Base-by-base conservation (phyloP, 2,888 invertebrate species). In the Tiphia femorata region DNA sequence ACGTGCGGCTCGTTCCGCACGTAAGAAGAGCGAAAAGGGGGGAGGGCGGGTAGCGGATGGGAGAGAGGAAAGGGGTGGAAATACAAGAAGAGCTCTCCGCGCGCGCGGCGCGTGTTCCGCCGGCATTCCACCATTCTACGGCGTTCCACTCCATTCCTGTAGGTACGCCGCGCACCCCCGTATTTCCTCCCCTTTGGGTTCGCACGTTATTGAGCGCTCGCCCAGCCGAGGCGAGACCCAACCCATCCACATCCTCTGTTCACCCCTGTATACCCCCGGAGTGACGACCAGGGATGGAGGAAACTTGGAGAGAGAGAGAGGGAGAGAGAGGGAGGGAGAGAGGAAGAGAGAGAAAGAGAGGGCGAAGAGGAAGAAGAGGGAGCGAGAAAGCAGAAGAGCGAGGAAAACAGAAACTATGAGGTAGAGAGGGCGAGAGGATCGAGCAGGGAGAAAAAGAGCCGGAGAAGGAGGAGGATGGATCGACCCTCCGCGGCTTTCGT, bases 201-300 rank as follows among this genome's bases (percentile, higher is more conserved):
- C 86, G 86, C 87, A 87, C 87, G 85, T 87, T 87, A 87, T 87
- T 87, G 87, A 87, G 86, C 87, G 86, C 85, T 85, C 84, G 86
- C 82, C 86, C 85, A 86, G 86, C 85, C 85, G 86, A 85, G 86
- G 86, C 85, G 85, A 85, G 85, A 86, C 85, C 85, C 85, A 85
- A 86, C 85, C 85, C 85, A 84, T 84, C 84, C 83, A 77, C 82
- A 76, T 78, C 76, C 80, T 78, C 75, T 72, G 66, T 75, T 78
- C 77, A 62, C 73, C 73, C 75, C 75, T 70, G 68, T 72, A 67
- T 65, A 70, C 56, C 61, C 64, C 57, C 59, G 46, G 57, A 50
- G 53, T 46, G 48, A 60, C 43, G 38, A 57, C 59, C 49, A 23
- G 41, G 41, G 47, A 54, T 41, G 30, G 52, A 44, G 23, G 37